Conservation (phyloP, 2,113 vertebrate species). For the Typhlomys cinereus region DNA sequence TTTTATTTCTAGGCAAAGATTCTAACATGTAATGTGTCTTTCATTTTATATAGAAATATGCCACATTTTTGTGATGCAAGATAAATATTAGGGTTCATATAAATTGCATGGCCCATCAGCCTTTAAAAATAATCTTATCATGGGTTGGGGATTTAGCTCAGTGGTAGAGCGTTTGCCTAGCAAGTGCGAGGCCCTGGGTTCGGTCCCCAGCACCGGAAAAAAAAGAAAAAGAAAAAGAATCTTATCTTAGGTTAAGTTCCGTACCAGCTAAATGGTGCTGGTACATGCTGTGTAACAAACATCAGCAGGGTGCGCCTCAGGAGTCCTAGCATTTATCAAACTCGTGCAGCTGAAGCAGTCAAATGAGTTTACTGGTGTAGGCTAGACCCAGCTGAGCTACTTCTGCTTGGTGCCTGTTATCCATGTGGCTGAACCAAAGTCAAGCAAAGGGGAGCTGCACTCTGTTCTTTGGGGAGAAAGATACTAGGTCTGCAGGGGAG, state of each 20-base stretch:
- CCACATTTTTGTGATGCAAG: background rate
- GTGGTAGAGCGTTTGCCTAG: too few relatives aligned
- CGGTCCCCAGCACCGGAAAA: too few relatives aligned
- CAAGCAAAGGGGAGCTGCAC: background rate
- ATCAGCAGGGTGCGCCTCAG: rapidly evolving
- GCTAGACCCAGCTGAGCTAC: background rate
- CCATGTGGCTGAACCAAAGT: background rate
- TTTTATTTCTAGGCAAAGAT: background rate
- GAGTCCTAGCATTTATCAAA: background rate
- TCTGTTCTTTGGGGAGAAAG: background rate
- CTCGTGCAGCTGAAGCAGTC: background rate
- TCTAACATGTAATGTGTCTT: background rate
- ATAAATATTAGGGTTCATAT: background rate
- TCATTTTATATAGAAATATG: background rate
- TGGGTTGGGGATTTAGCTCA: too few relatives aligned
- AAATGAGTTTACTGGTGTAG: rapidly evolving
- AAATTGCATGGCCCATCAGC: background rate
- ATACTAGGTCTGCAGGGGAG: background rate
- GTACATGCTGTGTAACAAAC: background rate
- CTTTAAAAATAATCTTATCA: background rate
- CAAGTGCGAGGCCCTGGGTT: too few relatives aligned
- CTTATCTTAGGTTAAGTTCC: background rate
- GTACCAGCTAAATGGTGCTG: background rate
- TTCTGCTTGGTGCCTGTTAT: background rate
- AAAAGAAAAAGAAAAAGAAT: too few relatives aligned